Evolutionary conservation across 2,797 vertebrate genomes (phyloP).

Genomic region (Mus minutoides): DNA sequence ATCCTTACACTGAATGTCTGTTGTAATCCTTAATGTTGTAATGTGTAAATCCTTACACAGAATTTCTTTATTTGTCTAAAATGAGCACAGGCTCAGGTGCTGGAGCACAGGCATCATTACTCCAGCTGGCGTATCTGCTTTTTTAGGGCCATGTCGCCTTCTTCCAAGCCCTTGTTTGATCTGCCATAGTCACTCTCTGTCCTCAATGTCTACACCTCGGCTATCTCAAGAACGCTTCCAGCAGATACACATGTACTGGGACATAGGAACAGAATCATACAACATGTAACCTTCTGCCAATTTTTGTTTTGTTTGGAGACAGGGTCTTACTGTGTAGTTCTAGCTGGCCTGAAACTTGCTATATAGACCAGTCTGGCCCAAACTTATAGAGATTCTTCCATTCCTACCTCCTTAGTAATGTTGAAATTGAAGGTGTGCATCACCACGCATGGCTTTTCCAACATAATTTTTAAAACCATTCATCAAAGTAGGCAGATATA

Average conservation of each 20-base stretch:
- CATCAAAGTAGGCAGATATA: not conserved
- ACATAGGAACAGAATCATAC: not conserved
- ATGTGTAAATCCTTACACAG: no score
- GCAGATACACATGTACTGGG: not conserved
- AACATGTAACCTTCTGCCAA: not conserved
- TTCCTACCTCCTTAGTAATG: not conserved
- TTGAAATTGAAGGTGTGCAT: not conserved
- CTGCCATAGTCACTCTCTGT: not conserved
- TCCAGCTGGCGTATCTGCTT: not conserved
- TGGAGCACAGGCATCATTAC: not conserved
- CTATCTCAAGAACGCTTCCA: not conserved
- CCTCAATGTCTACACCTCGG: not conserved
- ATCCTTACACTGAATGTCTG: not conserved
- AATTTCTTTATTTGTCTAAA: no score
- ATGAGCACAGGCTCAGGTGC: no score
- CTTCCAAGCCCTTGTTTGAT: not conserved
- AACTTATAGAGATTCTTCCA: not conserved
- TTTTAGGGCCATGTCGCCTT: not conserved
- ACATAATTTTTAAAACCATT: conserved; percentile 32
- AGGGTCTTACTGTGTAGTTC: not conserved
- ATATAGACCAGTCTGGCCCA: not conserved
- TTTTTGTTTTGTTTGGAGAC: not conserved
- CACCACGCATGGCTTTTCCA: not conserved
- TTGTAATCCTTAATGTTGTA: not conserved
- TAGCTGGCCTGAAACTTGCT: not conserved